Evolutionary conservation across 2,888 invertebrate species (phyloP).

Genomic region (Torymus auratus): DNA sequence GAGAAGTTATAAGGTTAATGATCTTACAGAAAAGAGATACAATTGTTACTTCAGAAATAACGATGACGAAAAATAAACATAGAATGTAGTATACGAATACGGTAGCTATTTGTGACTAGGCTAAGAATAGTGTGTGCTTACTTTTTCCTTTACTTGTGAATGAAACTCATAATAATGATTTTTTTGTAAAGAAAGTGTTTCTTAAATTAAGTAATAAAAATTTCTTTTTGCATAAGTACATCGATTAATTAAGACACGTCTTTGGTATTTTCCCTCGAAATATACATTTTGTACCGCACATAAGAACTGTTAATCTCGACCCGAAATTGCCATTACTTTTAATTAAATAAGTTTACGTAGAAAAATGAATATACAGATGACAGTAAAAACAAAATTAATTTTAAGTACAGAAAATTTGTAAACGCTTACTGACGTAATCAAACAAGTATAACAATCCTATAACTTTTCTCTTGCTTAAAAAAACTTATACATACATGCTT

Average conservation of each 20-base stretch:
- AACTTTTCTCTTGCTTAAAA: conserved; percentile 50
- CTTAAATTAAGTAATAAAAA: conserved; percentile 30
- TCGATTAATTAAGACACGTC: conserved; percentile 73
- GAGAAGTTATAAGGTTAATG: conserved; percentile 51
- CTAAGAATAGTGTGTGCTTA: conserved; percentile 40
- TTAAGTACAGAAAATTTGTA: conserved; percentile 50
- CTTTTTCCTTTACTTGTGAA: conserved; percentile 60
- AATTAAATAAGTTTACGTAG: conserved; percentile 21
- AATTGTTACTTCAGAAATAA: conserved; percentile 52
- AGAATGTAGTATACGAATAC: conserved; percentile 43
- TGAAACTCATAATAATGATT: conserved; percentile 25
- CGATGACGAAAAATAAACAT: conserved; percentile 53
- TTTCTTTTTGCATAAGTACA: conserved; percentile 69
- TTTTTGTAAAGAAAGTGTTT: conserved; percentile 19
- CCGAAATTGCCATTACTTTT: conserved; percentile 38
- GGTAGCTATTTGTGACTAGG: conserved; percentile 55
- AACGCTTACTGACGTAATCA: conserved; percentile 48
- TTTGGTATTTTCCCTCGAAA: conserved; percentile 68
- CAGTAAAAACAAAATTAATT: conserved; percentile 42
- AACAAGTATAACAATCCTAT: conserved; percentile 43
- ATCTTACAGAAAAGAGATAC: conserved; percentile 46
- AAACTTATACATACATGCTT: conserved; percentile 40
- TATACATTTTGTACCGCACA: conserved; percentile 58
- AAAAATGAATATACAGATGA: conserved; percentile 34
- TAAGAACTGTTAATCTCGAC: conserved; percentile 34